phyloP scores from a whole-genome alignment of 2,797 vertebrate genomes.

The Sparidentex hasta region DNA sequence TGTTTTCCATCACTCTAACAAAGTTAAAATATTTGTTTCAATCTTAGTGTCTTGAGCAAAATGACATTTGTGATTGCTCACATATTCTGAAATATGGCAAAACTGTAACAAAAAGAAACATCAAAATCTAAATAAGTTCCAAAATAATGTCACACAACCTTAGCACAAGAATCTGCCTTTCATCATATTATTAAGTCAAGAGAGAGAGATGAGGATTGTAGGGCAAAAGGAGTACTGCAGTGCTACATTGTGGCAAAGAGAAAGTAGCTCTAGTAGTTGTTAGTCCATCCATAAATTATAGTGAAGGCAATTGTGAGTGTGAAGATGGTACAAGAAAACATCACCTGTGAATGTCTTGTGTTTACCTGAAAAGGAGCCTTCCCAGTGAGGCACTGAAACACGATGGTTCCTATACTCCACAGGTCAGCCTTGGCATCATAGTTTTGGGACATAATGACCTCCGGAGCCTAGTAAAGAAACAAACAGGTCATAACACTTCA shows the following conservation, averaged over 20 bases:
- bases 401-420: constrained; percentile 99
- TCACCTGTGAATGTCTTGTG: neutral
- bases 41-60: neutral
- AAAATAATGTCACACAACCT: neutral
- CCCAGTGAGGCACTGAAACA: constrained; percentile 98
- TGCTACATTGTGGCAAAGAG: neutral
- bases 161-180: neutral
- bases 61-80: neutral
- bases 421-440: constrained; percentile 98
- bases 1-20: constrained; percentile 1
- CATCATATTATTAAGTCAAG: neutral
- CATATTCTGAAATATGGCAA: neutral
- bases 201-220: neutral
- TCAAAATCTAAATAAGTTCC: too few species aligned
- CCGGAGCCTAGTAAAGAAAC: constrained; percentile 89
- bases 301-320: neutral
- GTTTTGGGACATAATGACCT: constrained; percentile 99
- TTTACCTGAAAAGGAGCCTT: constrained; percentile 98
- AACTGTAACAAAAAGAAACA: too few species aligned
- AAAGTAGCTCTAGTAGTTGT: neutral
- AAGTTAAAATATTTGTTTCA: neutral
- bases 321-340: neutral
- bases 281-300: neutral
- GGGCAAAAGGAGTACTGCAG: neutral
- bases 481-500: neutral